Conservation (phyloP, 2,888 invertebrate genomes). For the Miltochrista miniata region DNA sequence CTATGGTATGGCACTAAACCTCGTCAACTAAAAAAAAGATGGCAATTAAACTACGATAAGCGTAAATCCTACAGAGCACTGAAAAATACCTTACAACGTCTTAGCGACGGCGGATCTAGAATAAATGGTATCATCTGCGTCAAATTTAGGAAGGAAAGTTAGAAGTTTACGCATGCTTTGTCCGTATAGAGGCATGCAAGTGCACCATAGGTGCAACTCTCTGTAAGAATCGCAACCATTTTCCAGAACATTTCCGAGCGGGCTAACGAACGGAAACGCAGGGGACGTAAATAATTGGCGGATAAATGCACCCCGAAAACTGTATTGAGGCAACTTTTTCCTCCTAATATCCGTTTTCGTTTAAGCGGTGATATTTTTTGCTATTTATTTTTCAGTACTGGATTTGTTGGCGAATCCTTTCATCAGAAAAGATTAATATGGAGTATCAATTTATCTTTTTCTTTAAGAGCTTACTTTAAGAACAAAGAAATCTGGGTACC, state of each 20-base stretch:
- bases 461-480: too few species aligned
- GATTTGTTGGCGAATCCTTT: too few species aligned
- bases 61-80: too few species aligned
- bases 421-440: too few species aligned
- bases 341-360: conserved; percentile 60
- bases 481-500: too few species aligned
- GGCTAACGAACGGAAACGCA: conserved; percentile 79
- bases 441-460: too few species aligned
- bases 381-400: conserved; percentile 28
- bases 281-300: conserved; percentile 76
- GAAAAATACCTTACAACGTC: too few species aligned
- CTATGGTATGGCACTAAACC: too few species aligned
- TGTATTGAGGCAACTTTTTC: conserved; percentile 76
- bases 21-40: too few species aligned
- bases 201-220: conserved; percentile 46
- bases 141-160: conserved; percentile 15
- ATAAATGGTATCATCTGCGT: too few species aligned
- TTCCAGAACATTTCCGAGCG: conserved; percentile 76
- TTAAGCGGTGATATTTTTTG: conserved; percentile 46
- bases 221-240: conserved; percentile 74
- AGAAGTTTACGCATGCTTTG: conserved; percentile 19
- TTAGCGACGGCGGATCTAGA: too few species aligned
- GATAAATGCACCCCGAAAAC: conserved; percentile 79
- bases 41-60: too few species aligned
- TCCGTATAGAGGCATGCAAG: conserved; percentile 30